Evolutionary conservation across 2,113 vertebrate genomes (phyloP).

Genomic region (Chaenocephalus aceratus): DNA sequence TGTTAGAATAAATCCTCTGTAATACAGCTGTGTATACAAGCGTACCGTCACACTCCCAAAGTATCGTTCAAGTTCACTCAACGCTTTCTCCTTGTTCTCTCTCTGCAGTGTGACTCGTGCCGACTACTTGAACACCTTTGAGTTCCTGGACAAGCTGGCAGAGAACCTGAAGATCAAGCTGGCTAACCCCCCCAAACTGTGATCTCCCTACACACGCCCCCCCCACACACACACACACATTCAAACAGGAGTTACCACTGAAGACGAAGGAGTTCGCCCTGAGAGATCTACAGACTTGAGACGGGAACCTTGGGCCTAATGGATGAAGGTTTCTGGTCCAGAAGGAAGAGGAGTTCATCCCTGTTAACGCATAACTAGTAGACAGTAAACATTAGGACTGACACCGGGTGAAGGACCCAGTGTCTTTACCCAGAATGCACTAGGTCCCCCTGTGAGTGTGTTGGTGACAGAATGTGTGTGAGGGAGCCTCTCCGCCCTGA

Average conservation of each 20-base stretch:
- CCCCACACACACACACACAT: conserved; percentile 14
- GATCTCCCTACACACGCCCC: conserved; percentile 55
- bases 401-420: not conserved
- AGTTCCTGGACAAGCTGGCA: conserved; percentile 97
- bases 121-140: conserved; percentile 97
- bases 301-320: not conserved
- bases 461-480: conserved; percentile 13
- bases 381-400: not conserved
- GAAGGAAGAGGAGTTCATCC: not conserved
- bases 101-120: conserved; percentile 87
- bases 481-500: conserved; percentile 28
- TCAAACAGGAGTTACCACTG: not conserved
- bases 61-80: no score
- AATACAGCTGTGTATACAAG: not conserved
- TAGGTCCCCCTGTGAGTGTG: conserved; percentile 5
- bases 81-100: not conserved
- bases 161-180: conserved; percentile 94
- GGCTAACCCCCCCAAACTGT: conserved; percentile 88
- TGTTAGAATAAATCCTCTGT: no score
- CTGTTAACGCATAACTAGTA: conserved; percentile 5
- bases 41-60: no score
- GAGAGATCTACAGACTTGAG: conserved; percentile 17
- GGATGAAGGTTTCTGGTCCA: conserved; percentile 27
- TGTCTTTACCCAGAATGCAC: conserved; percentile 37
- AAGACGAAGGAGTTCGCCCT: not conserved